A percentile compares a stretch with the other conserved stretches of the same genome.
Evolutionary conservation across 2,888 invertebrate genomes (phyloP).

Genomic region (Mimas tiliae): DNA sequence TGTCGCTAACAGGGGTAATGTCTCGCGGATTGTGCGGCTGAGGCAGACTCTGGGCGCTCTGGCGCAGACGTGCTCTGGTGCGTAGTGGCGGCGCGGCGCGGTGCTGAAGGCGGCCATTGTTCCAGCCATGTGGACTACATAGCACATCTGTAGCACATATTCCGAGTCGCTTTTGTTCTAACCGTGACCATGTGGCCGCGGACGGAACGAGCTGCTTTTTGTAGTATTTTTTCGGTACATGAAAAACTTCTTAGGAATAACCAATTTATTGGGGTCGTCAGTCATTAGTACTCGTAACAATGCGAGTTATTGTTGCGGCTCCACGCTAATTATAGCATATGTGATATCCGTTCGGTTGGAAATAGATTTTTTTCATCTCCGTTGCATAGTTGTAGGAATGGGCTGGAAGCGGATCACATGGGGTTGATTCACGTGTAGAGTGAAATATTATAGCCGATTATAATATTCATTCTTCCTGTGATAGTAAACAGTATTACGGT

Average conservation of each 20-base stretch:
- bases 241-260: constrained; percentile 45
- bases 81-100: neutral
- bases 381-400: constrained; percentile 8
- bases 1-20: constrained; percentile 44
- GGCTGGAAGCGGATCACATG: constrained; percentile 6
- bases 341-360: constrained; percentile 21
- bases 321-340: constrained; percentile 23
- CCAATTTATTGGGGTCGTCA: constrained; percentile 34
- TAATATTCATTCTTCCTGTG: neutral
- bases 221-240: constrained; percentile 60
- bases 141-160: constrained; percentile 81
- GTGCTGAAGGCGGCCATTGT: constrained; percentile 61
- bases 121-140: constrained; percentile 62
- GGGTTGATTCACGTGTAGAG: constrained; percentile 5
- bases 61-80: neutral
- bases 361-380: constrained; percentile 19
- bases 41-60: neutral
- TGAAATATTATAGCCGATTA: neutral
- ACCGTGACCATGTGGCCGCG: constrained; percentile 70
- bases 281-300: constrained; percentile 23
- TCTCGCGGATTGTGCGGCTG: constrained; percentile 37
- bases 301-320: constrained; percentile 22
- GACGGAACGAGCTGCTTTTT: constrained; percentile 67
- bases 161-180: constrained; percentile 73
- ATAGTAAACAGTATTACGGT: neutral